A percentile compares a stretch with the other conserved stretches of the same genome.
phyloP scores from a whole-genome alignment of 53 echinoderm and acorn worm species.

The Antedon mediterranea region DNA sequence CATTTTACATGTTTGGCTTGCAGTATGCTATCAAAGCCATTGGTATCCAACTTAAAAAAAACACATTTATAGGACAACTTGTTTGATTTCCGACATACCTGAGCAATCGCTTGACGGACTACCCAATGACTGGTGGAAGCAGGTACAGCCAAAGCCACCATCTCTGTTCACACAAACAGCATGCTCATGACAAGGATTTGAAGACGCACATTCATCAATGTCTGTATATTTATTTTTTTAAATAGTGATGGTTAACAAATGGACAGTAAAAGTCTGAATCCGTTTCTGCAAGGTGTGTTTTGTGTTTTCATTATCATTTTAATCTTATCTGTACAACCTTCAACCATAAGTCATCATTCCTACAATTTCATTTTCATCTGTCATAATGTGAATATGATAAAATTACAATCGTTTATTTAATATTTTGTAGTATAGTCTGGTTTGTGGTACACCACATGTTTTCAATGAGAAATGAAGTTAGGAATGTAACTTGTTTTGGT shows the following conservation, averaged over 20 bases:
- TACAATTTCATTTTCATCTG: neutral
- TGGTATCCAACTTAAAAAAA: too few species aligned
- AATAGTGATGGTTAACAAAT: neutral
- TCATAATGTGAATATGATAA: too few species aligned
- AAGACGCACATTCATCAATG: neutral
- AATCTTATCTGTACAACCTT: neutral
- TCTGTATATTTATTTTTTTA: neutral
- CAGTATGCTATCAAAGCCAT: too few species aligned
- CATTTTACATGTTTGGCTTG: too few species aligned
- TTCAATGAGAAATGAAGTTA: too few species aligned
- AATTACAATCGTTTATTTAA: too few species aligned
- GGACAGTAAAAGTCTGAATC: neutral
- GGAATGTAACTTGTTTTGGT: too few species aligned
- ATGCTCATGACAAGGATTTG: slow-evolving; percentile 14
- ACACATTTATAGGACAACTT: too few species aligned
- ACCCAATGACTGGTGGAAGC: slow-evolving; percentile 1
- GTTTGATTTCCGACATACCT: too few species aligned
- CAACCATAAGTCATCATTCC: neutral
- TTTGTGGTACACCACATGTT: too few species aligned
- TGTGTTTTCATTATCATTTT: neutral
- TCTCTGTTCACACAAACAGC: slow-evolving; percentile 9
- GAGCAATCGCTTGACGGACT: neutral
- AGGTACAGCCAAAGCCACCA: slow-evolving; percentile 20
- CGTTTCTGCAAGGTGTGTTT: neutral
- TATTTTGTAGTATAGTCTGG: too few species aligned